Evolutionary conservation across 1,140 invertebrate genomes (phyloP).

Genomic region (Lasaia peninsularis): DNA sequence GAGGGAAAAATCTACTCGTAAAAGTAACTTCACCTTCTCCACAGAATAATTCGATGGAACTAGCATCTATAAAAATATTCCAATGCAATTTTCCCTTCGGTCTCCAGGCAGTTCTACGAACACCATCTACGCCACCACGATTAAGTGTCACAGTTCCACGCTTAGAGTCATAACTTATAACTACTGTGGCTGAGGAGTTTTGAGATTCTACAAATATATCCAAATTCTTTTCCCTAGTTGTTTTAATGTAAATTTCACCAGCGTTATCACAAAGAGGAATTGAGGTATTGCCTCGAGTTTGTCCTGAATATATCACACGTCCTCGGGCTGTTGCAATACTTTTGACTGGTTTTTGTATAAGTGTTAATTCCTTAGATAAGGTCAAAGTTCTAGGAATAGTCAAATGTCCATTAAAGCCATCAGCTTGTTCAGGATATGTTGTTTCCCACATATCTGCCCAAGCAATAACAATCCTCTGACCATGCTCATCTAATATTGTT

Average conservation of each 20-base stretch:
- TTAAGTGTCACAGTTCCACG: slow-evolving; percentile 35
- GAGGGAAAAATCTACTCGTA: slow-evolving; percentile 54
- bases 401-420: slow-evolving; percentile 57
- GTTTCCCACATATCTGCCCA: slow-evolving; percentile 69
- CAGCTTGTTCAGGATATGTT: slow-evolving; percentile 45
- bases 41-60: slow-evolving; percentile 66
- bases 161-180: slow-evolving; percentile 36
- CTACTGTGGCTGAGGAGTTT: slow-evolving; percentile 25
- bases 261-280: slow-evolving; percentile 37
- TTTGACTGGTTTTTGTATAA: slow-evolving; percentile 48
- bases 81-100: slow-evolving; percentile 36
- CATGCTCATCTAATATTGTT: slow-evolving; percentile 39
- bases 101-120: slow-evolving; percentile 44
- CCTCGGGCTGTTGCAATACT: slow-evolving; percentile 32
- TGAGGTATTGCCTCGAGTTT: slow-evolving; percentile 16
- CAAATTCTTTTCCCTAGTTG: slow-evolving; percentile 28
- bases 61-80: slow-evolving; percentile 53
- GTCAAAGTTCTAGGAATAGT: slow-evolving; percentile 46
- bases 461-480: slow-evolving; percentile 47
- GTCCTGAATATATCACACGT: slow-evolving; percentile 24
- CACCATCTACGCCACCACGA: slow-evolving; percentile 45
- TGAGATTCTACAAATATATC: slow-evolving; percentile 38
- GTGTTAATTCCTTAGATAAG: slow-evolving; percentile 28
- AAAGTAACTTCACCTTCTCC: slow-evolving; percentile 61
- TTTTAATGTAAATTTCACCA: slow-evolving; percentile 36